Evolutionary conservation across 1,140 invertebrate species (phyloP), one percentile per base, ranked within the genome.

Genomic region (Drosophila tristis): DNA sequence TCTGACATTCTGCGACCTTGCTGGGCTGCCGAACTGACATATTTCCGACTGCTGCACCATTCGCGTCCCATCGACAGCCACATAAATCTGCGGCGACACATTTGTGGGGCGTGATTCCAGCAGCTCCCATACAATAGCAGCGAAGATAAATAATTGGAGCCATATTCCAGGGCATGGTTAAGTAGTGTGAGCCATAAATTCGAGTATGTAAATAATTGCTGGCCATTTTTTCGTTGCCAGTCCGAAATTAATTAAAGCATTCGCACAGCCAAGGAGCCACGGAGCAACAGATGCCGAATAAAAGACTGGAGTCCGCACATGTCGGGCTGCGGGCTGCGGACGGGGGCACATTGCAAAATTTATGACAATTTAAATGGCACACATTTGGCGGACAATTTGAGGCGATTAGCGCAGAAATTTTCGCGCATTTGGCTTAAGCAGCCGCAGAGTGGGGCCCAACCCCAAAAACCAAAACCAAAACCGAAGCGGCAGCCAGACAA

Each of bases 361-460:
- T 89, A 89, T 89, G 84, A 89, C 84, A 87, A 89, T 87, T 87
- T 87, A 87, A 87, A 89, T 87, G 84, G 79, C 76, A 72, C 79
- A 89, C 84, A 89, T 89, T 89, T 78, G 84, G 73, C 47, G 73
- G 70, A 86, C 82, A 86, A 86, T 86, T 87, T 87, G 79, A 56
- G 72, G 74, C 84, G 85, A 89, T 89, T 89, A 89, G 72, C 84
- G 74, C 82, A 68, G 57, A 89, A 89, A 84, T 89, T 73, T 84
- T 84, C 84, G 70, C 84, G 65, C 51, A 89, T 71, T 79, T 78
- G 74, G 81, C 78, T 81, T 74, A 86, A 64, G 74, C 79, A 55
- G n/a, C 16, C 13, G 26, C n/a, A 29, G 25, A 47, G 48, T 51
- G 61, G 47, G 55, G 47, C 57, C 15, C 35, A 61, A 57, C 29